Evolutionary conservation across 2,888 invertebrate species (phyloP).

Genomic region (Epinotia brunnichana): DNA sequence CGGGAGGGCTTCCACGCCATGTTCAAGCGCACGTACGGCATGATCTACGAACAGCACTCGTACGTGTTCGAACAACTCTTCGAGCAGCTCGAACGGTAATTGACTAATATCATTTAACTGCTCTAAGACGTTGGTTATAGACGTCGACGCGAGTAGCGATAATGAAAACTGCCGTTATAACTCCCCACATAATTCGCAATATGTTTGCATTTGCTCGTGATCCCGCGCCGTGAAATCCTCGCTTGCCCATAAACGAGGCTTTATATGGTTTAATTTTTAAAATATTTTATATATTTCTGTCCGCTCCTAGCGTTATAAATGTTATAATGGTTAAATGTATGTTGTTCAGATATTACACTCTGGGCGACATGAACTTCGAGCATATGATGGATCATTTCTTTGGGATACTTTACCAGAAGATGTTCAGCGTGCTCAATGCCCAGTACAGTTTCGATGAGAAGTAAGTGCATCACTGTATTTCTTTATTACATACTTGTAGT

Average conservation of each 20-base stretch:
- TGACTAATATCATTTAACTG: neutral
- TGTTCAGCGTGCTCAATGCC: slow-evolving; percentile 97
- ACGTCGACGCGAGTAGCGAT: neutral
- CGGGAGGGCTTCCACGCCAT: slow-evolving; percentile 95
- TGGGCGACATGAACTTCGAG: slow-evolving; percentile 92
- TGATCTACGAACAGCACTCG: slow-evolving; percentile 96
- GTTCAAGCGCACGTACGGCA: slow-evolving; percentile 97
- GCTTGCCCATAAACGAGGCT: neutral
- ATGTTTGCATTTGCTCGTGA: no score
- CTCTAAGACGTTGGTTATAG: neutral
- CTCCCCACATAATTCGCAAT: no score
- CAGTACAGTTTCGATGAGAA: slow-evolving; percentile 95
- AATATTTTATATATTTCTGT: no score
- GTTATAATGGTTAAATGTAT: neutral
- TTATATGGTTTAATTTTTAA: no score
- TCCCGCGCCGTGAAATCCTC: no score
- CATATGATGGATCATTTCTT: slow-evolving; percentile 97
- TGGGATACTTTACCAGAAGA: slow-evolving; percentile 95
- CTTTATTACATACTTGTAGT: neutral
- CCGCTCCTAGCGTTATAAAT: neutral
- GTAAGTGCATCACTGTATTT: slow-evolving; percentile 80
- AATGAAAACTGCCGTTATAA: no score
- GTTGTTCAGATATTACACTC: slow-evolving; percentile 87
- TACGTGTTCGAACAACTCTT: slow-evolving; percentile 96
- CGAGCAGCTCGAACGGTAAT: slow-evolving; percentile 89